Evolutionary conservation across 2,888 invertebrate species (phyloP).

Genomic region (Operophtera brumata): DNA sequence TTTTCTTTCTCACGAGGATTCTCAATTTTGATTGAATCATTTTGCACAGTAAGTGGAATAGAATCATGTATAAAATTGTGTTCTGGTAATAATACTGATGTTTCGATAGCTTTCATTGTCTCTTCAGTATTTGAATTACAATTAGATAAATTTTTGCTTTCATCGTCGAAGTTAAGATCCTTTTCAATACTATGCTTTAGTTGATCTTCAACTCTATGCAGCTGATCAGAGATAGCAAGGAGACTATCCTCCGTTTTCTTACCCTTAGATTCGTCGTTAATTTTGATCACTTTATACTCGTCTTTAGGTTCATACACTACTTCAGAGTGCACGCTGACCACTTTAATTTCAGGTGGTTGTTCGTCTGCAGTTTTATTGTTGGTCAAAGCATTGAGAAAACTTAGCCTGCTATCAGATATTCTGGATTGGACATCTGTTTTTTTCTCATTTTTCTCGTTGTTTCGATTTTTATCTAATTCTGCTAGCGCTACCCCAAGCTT

Average conservation of each 20-base stretch:
- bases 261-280: constrained; percentile 52
- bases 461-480: constrained; percentile 77
- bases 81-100: constrained; percentile 49
- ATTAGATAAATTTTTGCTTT: constrained; percentile 55
- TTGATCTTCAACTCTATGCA: constrained; percentile 74
- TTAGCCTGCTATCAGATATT: constrained; percentile 73
- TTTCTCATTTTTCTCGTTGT: constrained; percentile 65
- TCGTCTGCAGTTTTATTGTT: constrained; percentile 54
- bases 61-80: constrained; percentile 54
- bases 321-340: constrained; percentile 52
- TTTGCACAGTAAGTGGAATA: constrained; percentile 49
- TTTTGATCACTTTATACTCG: constrained; percentile 33
- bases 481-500: constrained; percentile 84
- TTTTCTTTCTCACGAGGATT: constrained; percentile 31
- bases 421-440: constrained; percentile 70
- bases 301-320: constrained; percentile 25
- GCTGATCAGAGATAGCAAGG: constrained; percentile 71
- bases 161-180: constrained; percentile 65
- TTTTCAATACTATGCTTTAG: constrained; percentile 73
- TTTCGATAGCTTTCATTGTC: constrained; percentile 54
- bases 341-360: constrained; percentile 49
- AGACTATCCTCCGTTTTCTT: constrained; percentile 77
- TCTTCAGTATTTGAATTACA: constrained; percentile 53
- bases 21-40: constrained; percentile 54
- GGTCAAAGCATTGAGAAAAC: constrained; percentile 74